Conservation (phyloP, 2,888 invertebrate genomes). For the Patella ulyssiponensis region DNA sequence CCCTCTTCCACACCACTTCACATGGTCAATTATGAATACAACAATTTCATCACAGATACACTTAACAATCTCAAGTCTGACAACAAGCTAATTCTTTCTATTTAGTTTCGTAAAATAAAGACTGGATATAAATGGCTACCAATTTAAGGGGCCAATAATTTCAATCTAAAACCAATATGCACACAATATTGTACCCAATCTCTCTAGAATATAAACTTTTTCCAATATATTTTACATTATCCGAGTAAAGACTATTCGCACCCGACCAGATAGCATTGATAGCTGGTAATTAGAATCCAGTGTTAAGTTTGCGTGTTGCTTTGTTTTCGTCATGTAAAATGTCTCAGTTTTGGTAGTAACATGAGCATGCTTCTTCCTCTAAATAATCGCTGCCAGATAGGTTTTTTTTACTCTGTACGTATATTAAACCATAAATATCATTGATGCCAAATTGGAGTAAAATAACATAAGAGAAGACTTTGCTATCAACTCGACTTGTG, state of each 20-base stretch:
- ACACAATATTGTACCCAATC: no score
- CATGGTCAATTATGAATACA: slow-evolving; percentile 11
- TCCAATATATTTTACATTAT: no score
- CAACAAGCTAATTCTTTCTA: not conserved
- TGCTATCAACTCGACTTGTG: not conserved
- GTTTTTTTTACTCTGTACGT: not conserved
- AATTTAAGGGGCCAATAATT: no score
- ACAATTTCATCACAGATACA: not conserved
- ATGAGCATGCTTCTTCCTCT: slow-evolving; percentile 9
- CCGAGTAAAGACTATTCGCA: no score
- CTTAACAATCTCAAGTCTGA: slow-evolving; percentile 8
- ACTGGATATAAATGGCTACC: not conserved
- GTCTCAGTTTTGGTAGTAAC: not conserved
- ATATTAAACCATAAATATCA: slow-evolving; percentile 7
- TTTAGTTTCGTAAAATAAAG: not conserved
- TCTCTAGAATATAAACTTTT: no score
- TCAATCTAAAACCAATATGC: no score
- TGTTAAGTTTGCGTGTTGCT: slow-evolving; percentile 3
- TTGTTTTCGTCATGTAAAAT: not conserved
- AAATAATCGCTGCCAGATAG: not conserved
- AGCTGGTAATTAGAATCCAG: not conserved
- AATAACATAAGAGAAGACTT: not conserved
- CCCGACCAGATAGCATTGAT: no score
- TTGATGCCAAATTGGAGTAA: slow-evolving; percentile 6
- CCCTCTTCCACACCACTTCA: slow-evolving; percentile 12